Evolutionary conservation across 2,888 invertebrate species (phyloP).

Genomic region (Bugula neritina): DNA sequence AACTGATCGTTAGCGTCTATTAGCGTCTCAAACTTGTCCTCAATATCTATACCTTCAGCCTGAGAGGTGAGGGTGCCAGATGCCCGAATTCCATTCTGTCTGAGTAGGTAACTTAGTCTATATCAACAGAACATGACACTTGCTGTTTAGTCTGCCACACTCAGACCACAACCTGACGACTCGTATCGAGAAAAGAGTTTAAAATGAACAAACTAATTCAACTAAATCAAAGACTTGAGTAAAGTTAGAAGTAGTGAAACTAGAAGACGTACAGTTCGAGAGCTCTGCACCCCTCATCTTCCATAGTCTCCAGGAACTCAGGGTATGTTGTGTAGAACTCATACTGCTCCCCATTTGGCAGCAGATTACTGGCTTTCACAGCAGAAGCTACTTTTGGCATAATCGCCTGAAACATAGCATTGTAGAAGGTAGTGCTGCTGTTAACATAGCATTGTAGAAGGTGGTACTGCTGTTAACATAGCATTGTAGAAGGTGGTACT

Average conservation of each 20-base stretch:
- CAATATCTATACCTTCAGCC: slow-evolving; percentile 35
- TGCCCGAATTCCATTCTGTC: slow-evolving; percentile 19
- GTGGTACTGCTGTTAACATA: too few relatives aligned
- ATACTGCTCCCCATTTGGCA: slow-evolving; percentile 63
- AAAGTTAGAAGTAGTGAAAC: not conserved
- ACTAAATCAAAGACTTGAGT: not conserved
- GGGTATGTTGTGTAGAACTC: slow-evolving; percentile 72
- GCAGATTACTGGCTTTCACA: slow-evolving; percentile 62
- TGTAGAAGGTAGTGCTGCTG: too few relatives aligned
- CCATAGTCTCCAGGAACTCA: slow-evolving; percentile 65
- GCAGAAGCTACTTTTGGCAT: slow-evolving; percentile 10
- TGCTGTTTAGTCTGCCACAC: not conserved
- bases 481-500: too few relatives aligned
- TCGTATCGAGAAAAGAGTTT: too few relatives aligned
- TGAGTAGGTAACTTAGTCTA: slow-evolving; percentile 14
- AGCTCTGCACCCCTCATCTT: slow-evolving; percentile 63
- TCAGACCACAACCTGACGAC: not conserved
- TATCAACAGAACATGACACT: not conserved
- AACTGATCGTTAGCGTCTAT: slow-evolving; percentile 77
- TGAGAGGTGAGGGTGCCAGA: not conserved
- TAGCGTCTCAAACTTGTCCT: slow-evolving; percentile 65
- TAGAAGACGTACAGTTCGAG: slow-evolving; percentile 56
- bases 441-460: too few relatives aligned
- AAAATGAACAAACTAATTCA: not conserved
- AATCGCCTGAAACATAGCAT: not conserved